Base-by-base conservation (phyloP, 2,797 vertebrate species). In the Halcyon smyrnensis region DNA sequence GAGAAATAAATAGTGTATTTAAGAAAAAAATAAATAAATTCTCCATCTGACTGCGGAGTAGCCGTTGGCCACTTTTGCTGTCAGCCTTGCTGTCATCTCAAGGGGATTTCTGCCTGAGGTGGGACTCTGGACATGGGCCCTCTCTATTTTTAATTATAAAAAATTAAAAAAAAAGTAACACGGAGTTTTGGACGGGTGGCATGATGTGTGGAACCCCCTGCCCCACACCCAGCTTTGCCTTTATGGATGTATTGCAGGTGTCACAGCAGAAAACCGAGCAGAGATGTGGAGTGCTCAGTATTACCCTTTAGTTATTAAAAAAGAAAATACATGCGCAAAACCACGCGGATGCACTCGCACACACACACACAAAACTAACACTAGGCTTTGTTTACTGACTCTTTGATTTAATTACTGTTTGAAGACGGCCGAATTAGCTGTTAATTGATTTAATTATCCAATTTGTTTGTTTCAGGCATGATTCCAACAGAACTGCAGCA, bases 391-490 rank as follows among this genome's bases (percentile, higher is more conserved):
- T 99, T 99, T 99, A 99, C 99, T 98, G 98, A 99, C 97, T 98
- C 98, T 98, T 98, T 99, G 98, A 99, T 99, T 99, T 99, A 99
- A 99, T 99, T 99, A 99, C 98, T 98, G 97, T 98, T 98, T 98
- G 98, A 99, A 98, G 98, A 98, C 98, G 98, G 98, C 97, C 97
- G 98, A 99, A 99, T 99, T 99, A 99, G 98, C 98, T 97, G 98
- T 98, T 99, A 99, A 99, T 99, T 99, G 99, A 99, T 99, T 99
- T 99, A 99, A 99, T 99, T 99, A 99, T 99, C 99, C 98, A 99
- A 98, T 99, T 99, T 99, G 99, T 99, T 99, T 99, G 98, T 99
- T 98, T 98, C 98, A 99, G 99, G 99, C 99, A 99, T 99, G 99
- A 99, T 99, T 99, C 99, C 99, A 98, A 98, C 99, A 80, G 99